Conservation (phyloP, 2,113 vertebrate species). For the Grus americana region DNA sequence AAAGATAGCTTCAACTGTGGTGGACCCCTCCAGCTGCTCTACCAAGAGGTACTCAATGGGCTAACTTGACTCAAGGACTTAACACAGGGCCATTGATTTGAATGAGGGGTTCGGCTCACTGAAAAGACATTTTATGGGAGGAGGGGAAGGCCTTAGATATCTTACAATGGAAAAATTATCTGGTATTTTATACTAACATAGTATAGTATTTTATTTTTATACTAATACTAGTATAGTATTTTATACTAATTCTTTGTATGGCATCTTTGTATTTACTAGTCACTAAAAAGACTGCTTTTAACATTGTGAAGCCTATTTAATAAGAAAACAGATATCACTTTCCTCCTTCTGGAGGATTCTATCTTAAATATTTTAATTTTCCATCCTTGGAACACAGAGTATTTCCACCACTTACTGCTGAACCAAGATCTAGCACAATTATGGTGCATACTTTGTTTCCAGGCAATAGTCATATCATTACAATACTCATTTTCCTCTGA, state of each 20-base stretch:
- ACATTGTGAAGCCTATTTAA: neutral
- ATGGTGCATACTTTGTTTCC: neutral
- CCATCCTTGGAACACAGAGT: neutral
- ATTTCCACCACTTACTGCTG: neutral
- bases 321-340: neutral
- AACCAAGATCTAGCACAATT: neutral
- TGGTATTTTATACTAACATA: neutral
- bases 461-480: neutral
- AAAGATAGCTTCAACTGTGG: neutral
- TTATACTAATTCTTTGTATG: neutral
- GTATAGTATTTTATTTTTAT: no score
- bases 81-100: neutral
- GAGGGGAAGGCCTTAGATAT: neutral
- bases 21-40: neutral
- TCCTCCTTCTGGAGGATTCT: neutral
- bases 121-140: neutral
- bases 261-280: neutral
- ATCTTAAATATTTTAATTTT: neutral
- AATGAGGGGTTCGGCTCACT: neutral
- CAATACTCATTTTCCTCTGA: neutral
- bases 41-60: neutral
- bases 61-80: neutral
- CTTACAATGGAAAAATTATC: neutral
- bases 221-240: neutral
- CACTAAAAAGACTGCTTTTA: neutral